Conservation (phyloP, 1,140 invertebrate species). For the Polypedilum vanderplanki region DNA sequence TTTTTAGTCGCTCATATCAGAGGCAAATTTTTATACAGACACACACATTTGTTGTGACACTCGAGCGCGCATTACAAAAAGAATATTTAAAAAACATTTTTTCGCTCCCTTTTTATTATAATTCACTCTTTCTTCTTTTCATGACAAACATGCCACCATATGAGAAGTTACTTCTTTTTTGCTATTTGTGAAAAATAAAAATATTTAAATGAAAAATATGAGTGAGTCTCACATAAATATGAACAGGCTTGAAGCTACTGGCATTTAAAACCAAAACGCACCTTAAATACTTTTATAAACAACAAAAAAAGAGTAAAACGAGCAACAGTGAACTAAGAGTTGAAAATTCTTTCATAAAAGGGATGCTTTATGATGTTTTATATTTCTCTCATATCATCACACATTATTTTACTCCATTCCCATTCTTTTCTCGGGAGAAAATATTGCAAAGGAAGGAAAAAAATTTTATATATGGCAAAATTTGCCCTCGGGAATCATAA, state of each 20-base stretch:
- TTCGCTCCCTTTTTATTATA: no score
- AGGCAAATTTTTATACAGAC: not conserved
- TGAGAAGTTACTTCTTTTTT: not conserved
- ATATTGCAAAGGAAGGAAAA: not conserved
- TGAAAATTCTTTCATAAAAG: not conserved
- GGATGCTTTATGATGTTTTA: not conserved
- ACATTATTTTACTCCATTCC: not conserved
- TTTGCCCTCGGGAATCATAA: constrained; percentile 11
- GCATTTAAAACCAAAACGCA: constrained; percentile 6
- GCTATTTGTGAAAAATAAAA: not conserved
- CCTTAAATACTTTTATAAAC: constrained; percentile 15
- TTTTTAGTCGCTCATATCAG: not conserved
- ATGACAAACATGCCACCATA: not conserved
- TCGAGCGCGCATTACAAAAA: no score
- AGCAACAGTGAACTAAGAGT: not conserved
- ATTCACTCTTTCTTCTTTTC: no score
- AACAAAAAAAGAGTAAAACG: not conserved
- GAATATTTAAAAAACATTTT: no score
- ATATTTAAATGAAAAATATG: not conserved
- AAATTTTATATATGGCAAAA: not conserved
- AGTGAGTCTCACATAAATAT: not conserved
- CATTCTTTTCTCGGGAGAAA: not conserved
- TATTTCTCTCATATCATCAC: not conserved
- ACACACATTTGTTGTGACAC: not conserved
- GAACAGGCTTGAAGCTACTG: not conserved